Evolutionary conservation across 1,140 invertebrate genomes (phyloP).

Genomic region (Zophobas atratus): DNA sequence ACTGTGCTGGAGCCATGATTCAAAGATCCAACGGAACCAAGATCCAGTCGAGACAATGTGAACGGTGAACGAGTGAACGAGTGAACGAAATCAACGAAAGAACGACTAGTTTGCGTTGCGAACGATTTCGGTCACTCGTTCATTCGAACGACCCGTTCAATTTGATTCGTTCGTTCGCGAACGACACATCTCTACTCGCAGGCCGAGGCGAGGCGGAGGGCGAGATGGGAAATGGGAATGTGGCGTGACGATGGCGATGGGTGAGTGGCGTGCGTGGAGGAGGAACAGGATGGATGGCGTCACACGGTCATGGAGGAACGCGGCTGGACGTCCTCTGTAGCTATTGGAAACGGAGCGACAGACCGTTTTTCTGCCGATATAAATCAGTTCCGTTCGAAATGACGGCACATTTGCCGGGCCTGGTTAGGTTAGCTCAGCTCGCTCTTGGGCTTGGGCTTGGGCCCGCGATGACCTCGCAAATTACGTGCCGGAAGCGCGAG

Average conservation of each 20-base stretch:
- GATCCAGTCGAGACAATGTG: too few species aligned
- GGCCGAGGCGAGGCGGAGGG: slow-evolving; percentile 6
- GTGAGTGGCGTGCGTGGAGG: slow-evolving; percentile 42
- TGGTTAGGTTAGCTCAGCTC: neutral
- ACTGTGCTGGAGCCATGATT: too few species aligned
- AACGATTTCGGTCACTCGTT: too few species aligned
- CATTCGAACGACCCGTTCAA: too few species aligned
- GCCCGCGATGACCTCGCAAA: slow-evolving; percentile 5
- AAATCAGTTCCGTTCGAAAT: slow-evolving; percentile 33
- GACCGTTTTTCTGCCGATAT: slow-evolving; percentile 32
- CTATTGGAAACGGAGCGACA: slow-evolving; percentile 49
- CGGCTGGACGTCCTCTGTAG: slow-evolving; percentile 43
- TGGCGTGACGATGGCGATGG: slow-evolving; percentile 11
- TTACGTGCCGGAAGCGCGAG: slow-evolving; percentile 20
- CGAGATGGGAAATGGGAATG: slow-evolving; percentile 37
- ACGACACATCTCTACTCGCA: too few species aligned
- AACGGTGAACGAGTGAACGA: too few species aligned
- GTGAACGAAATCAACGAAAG: too few species aligned
- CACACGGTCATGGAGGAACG: slow-evolving; percentile 48
- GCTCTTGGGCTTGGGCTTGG: neutral
- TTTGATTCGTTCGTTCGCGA: too few species aligned
- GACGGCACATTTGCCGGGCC: slow-evolving; percentile 28
- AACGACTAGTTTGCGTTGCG: too few species aligned
- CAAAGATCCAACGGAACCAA: too few species aligned
- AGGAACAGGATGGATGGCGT: slow-evolving; percentile 51